Conservation (phyloP, 2,888 invertebrate genomes). For the Ptycholaimellus sp. region DNA sequence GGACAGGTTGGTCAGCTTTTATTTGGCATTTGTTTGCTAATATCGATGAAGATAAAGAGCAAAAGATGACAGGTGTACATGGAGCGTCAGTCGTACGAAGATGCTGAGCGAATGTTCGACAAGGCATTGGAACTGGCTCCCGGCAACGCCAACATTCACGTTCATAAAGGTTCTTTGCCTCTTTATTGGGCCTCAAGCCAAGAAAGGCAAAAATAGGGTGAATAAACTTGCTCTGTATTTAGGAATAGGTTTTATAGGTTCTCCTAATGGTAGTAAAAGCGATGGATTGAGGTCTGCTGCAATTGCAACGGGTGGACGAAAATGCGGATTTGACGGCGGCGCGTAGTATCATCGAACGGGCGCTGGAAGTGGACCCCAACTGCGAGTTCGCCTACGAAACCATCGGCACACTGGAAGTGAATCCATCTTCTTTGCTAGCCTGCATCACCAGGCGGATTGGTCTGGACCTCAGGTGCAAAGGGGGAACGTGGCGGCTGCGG, state of each 20-base stretch:
- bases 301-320: constrained; percentile 60
- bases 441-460: not conserved
- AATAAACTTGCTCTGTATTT: no score
- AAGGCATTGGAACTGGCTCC: constrained; percentile 58
- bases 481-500: constrained; percentile 53
- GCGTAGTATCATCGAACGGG: constrained; percentile 49
- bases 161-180: constrained; percentile 46
- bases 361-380: constrained; percentile 61
- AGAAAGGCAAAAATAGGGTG: no score
- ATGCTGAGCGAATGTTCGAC: constrained; percentile 55
- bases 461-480: constrained; percentile 29
- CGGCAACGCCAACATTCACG: constrained; percentile 55
- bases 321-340: constrained; percentile 41
- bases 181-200: no score
- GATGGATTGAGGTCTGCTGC: constrained; percentile 36
- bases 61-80: constrained; percentile 38
- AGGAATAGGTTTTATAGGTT: no score
- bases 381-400: constrained; percentile 88
- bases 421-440: no score
- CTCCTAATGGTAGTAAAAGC: no score
- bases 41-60: not conserved
- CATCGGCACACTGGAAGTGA: constrained; percentile 74
- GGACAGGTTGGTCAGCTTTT: constrained; percentile 42
- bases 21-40: not conserved
- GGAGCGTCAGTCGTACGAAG: constrained; percentile 55